A percentile compares a stretch with the other conserved stretches of the same genome.
These are phyloP conservation scores for Rana temporaria DNA, from an alignment of 2,113 vertebrate genomes.

Conservation along the genomic window DNA sequence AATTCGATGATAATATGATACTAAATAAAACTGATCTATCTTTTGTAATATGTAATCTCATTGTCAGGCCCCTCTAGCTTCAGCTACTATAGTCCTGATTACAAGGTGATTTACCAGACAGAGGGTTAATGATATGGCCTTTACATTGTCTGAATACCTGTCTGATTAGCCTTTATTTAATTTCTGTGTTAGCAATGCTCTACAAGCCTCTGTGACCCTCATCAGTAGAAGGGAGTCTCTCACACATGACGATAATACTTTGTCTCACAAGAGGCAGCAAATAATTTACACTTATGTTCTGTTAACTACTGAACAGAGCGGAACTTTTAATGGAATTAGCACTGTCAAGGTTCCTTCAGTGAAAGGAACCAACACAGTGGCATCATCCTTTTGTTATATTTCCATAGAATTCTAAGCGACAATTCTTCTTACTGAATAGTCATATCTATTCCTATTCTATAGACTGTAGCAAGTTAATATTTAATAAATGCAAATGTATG, in stretches of 20 bases:
- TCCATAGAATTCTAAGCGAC: not conserved
- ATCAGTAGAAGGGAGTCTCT: conserved; percentile 30
- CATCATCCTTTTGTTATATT: not conserved
- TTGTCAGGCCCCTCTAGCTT: not conserved
- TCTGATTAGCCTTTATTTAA: conserved; percentile 43
- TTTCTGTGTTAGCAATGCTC: conserved; percentile 11
- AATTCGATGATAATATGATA: no score
- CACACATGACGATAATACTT: not conserved
- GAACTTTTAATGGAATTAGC: not conserved
- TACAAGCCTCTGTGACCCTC: conserved; percentile 31
- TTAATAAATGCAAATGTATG: no score
- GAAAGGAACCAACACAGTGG: not conserved
- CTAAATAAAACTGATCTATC: not conserved
- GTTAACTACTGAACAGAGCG: not conserved
- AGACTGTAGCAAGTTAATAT: no score
- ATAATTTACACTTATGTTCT: not conserved
- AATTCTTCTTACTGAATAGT: no score
- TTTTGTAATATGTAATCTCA: not conserved
- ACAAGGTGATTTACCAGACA: conserved; percentile 35
- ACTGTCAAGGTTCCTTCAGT: not conserved
- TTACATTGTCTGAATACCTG: conserved; percentile 32
- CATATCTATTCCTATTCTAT: no score
- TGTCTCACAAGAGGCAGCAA: conserved; percentile 3
- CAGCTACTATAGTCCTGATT: conserved; percentile 21
- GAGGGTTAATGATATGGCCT: conserved; percentile 31